These are phyloP conservation scores for Nicator chloris DNA, from an alignment of 2,113 vertebrate species.

Conservation along the genomic window DNA sequence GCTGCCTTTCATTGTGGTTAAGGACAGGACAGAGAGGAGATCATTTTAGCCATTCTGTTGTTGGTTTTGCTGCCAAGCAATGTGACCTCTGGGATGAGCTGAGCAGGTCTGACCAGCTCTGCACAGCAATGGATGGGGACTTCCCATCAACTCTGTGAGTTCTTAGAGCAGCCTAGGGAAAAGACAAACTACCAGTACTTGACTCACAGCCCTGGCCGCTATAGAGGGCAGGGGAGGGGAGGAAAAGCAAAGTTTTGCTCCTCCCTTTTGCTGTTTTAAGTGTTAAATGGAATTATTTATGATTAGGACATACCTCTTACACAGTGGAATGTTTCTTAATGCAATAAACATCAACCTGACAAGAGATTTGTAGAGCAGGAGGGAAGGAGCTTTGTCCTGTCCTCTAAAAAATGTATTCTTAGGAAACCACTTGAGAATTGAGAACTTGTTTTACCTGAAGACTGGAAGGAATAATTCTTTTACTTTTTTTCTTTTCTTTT, in stretches of 20 bases:
- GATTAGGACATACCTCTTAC: neutral
- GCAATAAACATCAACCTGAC: neutral
- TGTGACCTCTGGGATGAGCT: neutral
- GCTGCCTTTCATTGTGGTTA: neutral
- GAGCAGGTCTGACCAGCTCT: neutral
- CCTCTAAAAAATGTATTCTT: neutral
- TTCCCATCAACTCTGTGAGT: accelerated
- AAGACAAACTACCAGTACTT: neutral
- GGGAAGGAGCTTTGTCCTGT: neutral
- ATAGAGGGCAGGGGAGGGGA: neutral
- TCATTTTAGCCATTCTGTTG: neutral
- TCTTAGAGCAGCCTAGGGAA: neutral
- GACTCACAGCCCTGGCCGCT: neutral
- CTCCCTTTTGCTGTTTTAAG: neutral
- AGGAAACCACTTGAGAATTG: neutral
- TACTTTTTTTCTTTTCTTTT: neutral
- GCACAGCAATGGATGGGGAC: neutral
- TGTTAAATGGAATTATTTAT: neutral
- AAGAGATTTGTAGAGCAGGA: neutral
- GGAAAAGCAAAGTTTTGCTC: neutral
- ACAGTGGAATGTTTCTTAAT: neutral
- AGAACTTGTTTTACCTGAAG: neutral
- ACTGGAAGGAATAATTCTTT: neutral
- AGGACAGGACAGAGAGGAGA: neutral
- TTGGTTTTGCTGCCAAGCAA: neutral